Evolutionary conservation across 2,113 vertebrate species (phyloP), one percentile per base, ranked within the genome.

Genomic region (Platysteira castanea): DNA sequence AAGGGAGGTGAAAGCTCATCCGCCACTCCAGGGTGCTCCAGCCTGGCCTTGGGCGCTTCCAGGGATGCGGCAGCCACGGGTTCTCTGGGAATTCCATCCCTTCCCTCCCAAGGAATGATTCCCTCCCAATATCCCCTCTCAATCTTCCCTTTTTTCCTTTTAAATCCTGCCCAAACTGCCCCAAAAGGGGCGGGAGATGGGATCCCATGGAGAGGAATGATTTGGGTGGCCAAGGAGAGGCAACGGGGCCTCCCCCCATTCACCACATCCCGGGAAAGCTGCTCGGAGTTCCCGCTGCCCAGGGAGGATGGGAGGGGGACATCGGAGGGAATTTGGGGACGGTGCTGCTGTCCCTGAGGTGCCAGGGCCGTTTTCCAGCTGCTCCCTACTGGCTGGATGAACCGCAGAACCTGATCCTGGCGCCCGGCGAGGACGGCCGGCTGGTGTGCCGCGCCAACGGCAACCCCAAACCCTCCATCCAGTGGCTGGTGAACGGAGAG

Each of bases 361-460:
- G 28, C 23, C 0, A 1, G 27, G 80, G 14, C 73, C 97, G 8
- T 90, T 92, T 97, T 97, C 71, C 96, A 99, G 99, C 99, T 96
- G 99, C 99, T 91, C 99, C 99, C 5, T 99, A 99, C 89, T 99
- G 99, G 99, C 95, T 99, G 89, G 99, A 99, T 10, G 98, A 99
- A 84, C 99, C 99, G 6, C 97, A 98, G 46, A 99, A 99, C 91
- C 98, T 99, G 54, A 99, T 99, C 68, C 97, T 99, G 49, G 98
- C 99, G 42, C 99, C 99, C 0, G 98, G 99, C 0, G 99, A 99
- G 94, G 99, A 99, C 0, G 99, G 99, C 22, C 98, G 99, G 15
- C 96, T 99, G 52, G 98, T 99, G 81, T 99, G 99, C 94, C 98
- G 99, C 24, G 99, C 99, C 94, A 99, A 98, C 1, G 99, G 99